Conservation (phyloP, 2,888 invertebrate species). For the Patella pellucida region DNA sequence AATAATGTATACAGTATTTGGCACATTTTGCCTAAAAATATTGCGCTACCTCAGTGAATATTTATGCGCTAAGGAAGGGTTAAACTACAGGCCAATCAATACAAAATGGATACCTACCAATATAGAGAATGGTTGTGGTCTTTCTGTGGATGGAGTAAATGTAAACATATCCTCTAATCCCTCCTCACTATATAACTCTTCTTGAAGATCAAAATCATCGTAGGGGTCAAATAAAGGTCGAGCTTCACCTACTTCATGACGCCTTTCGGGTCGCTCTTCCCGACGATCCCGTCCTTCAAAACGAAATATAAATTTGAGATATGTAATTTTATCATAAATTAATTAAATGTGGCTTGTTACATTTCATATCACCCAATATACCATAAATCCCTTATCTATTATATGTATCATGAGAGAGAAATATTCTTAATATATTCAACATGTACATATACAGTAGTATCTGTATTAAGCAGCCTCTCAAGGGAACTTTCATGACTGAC, state of each 20-base stretch:
- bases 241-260: slow-evolving; percentile 72
- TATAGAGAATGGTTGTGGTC: slow-evolving; percentile 39
- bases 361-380: too few species aligned
- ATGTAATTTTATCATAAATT: too few species aligned
- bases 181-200: slow-evolving; percentile 65
- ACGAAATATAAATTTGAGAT: too few species aligned
- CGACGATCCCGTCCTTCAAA: slow-evolving; percentile 12
- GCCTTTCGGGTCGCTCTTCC: slow-evolving; percentile 54
- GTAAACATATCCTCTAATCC: slow-evolving; percentile 59
- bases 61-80: too few species aligned
- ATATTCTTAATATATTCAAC: background rate
- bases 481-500: too few species aligned
- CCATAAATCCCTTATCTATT: too few species aligned
- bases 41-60: too few species aligned
- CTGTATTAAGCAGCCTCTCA: too few species aligned
- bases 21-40: too few species aligned
- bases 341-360: too few species aligned
- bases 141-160: slow-evolving; percentile 37
- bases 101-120: slow-evolving; percentile 32
- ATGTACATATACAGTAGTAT: too few species aligned
- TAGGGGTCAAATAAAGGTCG: slow-evolving; percentile 58
- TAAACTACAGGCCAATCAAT: slow-evolving; percentile 5
- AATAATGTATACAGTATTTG: too few species aligned
- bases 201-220: slow-evolving; percentile 64
- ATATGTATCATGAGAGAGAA: background rate